These are phyloP conservation scores for Drosophila antonietae DNA, from an alignment of 2,888 invertebrate genomes.

Conservation along the genomic window DNA sequence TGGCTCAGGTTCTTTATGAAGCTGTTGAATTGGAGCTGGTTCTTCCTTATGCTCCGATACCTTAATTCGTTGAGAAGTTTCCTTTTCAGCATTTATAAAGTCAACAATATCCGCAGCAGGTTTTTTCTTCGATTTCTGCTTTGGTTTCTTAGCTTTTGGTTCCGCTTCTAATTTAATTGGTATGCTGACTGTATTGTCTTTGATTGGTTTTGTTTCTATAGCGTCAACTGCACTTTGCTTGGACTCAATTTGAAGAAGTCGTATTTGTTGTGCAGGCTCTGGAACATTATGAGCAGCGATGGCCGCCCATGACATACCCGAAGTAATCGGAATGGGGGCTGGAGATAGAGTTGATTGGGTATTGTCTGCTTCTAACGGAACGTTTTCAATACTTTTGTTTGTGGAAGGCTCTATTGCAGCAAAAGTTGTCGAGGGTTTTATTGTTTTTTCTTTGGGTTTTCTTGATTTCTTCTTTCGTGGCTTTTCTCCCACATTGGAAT, in stretches of 20 bases:
- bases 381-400: not conserved
- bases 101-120: constrained; percentile 45
- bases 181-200: constrained; percentile 46
- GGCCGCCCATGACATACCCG: constrained; percentile 80
- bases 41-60: constrained; percentile 5
- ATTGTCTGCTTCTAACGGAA: constrained; percentile 1
- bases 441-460: constrained; percentile 50
- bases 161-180: constrained; percentile 59
- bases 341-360: constrained; percentile 6
- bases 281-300: constrained; percentile 80
- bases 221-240: constrained; percentile 26
- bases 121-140: constrained; percentile 68
- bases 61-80: constrained; percentile 22
- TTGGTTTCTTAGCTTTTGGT: constrained; percentile 65
- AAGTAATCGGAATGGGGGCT: constrained; percentile 29
- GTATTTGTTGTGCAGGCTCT: constrained; percentile 75
- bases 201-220: constrained; percentile 25
- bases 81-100: constrained; percentile 65
- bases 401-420: constrained; percentile 1
- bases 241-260: constrained; percentile 54
- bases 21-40: not conserved
- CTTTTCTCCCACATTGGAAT: constrained; percentile 80
- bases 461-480: constrained; percentile 84
- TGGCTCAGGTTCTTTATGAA: not conserved
- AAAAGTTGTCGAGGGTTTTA: not conserved